Percentiles rank a stretch among this genome's conserved stretches.
These are phyloP conservation scores for Monochamus saltuarius DNA, from an alignment of 1,140 invertebrate genomes.

Conservation along the genomic window DNA sequence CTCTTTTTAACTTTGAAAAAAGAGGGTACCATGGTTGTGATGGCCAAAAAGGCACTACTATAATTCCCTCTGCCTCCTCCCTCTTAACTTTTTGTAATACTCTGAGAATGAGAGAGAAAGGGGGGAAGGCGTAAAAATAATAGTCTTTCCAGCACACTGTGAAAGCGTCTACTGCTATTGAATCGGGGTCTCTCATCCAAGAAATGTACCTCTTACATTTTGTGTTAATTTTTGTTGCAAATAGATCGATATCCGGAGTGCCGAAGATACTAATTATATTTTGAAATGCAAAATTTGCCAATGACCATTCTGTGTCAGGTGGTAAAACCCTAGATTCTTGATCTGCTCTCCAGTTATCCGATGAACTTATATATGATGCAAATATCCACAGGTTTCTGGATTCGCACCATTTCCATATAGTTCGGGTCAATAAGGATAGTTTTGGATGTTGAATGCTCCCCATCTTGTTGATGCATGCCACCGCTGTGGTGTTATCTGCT, in stretches of 20 bases:
- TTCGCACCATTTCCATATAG: constrained; percentile 7
- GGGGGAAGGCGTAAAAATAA: constrained; percentile 8
- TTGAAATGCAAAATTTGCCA: not conserved
- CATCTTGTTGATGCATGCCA: not conserved
- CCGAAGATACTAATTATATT: too few relatives aligned
- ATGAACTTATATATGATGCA: not conserved
- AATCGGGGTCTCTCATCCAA: constrained; percentile 8
- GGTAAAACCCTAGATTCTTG: constrained; percentile 1
- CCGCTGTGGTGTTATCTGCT: constrained; percentile 3
- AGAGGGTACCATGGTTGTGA: constrained; percentile 13
- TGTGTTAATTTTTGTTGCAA: not conserved
- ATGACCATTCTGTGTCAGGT: constrained; percentile 6
- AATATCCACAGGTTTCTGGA: constrained; percentile 2
- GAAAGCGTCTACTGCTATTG: too few relatives aligned
- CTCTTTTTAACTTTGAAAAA: constrained; percentile 2
- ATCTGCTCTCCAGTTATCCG: not conserved
- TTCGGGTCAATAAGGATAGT: not conserved
- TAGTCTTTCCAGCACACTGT: not conserved
- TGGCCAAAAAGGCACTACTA: constrained; percentile 7
- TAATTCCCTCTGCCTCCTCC: too few relatives aligned
- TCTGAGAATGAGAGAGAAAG: not conserved
- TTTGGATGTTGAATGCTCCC: too few relatives aligned
- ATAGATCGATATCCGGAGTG: constrained; percentile 7
- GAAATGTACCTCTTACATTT: constrained; percentile 12
- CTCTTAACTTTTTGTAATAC: not conserved